phyloP scores from a whole-genome alignment of 2,888 invertebrate genomes.

The Scotopteryx bipunctaria region DNA sequence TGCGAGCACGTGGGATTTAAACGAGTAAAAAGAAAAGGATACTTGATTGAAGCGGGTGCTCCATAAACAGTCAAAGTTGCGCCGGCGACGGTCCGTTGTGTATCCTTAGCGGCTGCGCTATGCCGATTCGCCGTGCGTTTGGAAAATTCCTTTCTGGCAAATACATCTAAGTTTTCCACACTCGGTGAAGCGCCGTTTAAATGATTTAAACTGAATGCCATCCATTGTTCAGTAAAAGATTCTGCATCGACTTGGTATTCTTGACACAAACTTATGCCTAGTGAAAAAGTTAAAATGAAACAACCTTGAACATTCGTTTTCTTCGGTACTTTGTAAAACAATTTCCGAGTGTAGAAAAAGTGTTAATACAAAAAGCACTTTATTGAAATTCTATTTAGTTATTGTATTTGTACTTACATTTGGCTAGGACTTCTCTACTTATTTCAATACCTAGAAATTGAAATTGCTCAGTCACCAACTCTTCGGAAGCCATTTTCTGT shows the following conservation, averaged over 20 bases:
- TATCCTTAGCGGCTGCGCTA: slow-evolving; percentile 64
- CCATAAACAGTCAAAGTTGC: slow-evolving; percentile 68
- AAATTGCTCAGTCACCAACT: slow-evolving; percentile 85
- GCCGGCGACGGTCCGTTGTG: slow-evolving; percentile 64
- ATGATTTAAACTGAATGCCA: slow-evolving; percentile 88
- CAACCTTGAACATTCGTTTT: slow-evolving; percentile 78
- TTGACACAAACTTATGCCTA: slow-evolving; percentile 86
- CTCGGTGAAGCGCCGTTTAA: slow-evolving; percentile 85
- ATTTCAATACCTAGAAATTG: slow-evolving; percentile 85
- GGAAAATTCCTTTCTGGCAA: slow-evolving; percentile 86
- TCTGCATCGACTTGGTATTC: slow-evolving; percentile 86
- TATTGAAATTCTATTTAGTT: not conserved
- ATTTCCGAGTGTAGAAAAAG: not conserved
- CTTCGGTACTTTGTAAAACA: slow-evolving; percentile 31
- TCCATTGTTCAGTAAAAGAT: slow-evolving; percentile 90
- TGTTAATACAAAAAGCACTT: not conserved
- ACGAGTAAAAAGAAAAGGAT: slow-evolving; percentile 64
- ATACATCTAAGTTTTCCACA: slow-evolving; percentile 81
- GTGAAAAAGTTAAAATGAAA: slow-evolving; percentile 58
- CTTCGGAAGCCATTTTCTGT: slow-evolving; percentile 82
- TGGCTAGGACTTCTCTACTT: slow-evolving; percentile 77
- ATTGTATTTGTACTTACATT: slow-evolving; percentile 73
- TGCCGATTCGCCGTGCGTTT: slow-evolving; percentile 69
- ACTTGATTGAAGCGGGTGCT: slow-evolving; percentile 60
- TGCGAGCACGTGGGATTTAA: slow-evolving; percentile 55